Evolutionary conservation across 2,797 vertebrate species (phyloP), one percentile per base, ranked within the genome.

Genomic region (Ctenochaetus hawaiiensis): DNA sequence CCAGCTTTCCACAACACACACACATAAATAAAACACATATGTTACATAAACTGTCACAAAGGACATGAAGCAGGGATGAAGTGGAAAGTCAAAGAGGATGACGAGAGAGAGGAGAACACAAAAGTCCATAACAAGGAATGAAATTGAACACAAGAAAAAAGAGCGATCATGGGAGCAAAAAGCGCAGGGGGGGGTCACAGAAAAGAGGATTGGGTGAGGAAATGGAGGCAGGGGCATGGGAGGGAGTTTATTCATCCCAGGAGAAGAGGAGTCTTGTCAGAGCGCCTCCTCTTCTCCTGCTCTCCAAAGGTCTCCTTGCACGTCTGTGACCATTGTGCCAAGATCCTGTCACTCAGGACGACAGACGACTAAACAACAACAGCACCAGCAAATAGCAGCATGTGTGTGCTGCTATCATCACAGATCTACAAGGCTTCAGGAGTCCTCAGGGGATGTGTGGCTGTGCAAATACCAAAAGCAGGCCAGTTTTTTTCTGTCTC

Each of bases 1-100:
- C 63, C 53, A 45, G 66, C 81, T 79, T 85, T 67, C 67, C 82
- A 58, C 69, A 44, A 44, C 67, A 18, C 37, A 43, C 64, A 18
- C 57, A 45, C 82, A 75, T 89, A 79, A 85, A 91, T 89, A 89
- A 87, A 87, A 88, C 69, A 82, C 83, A 77, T 66, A 51, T 72
- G 68, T 86, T 89, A 81, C 83, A 79, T 87, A 88, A 85, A 84
- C 56, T 53, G 66, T 52, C 34, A 51, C 59, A 26, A 64, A 71
- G 56, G 70, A 75, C 41, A 45, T 17, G 11, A 49, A 49, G 65
- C 39, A 20, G 52, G 80, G 76, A 59, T 72, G 53, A 22, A 18
- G 67, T 10, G 17, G 66, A 81, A 78, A 78, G 53, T 66, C 71
- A 72, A 20, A 54, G 63, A 51, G 69, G 62, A 76, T 41, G 69